Evolutionary conservation across 2,113 vertebrate genomes (phyloP).

Genomic region (Australoheros scitulus): DNA sequence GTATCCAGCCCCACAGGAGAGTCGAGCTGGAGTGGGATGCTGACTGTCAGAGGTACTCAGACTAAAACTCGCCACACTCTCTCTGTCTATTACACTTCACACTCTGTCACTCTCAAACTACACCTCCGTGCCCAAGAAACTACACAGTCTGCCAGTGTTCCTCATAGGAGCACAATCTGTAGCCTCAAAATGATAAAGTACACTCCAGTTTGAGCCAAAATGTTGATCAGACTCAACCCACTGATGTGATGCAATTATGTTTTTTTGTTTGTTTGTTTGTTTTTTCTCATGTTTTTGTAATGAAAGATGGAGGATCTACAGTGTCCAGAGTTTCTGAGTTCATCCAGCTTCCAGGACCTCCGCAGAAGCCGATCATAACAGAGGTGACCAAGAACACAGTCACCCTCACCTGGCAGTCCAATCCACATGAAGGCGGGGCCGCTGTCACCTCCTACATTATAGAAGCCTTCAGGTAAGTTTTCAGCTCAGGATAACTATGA

Average conservation of each 20-base stretch:
- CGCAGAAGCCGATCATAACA: slow-evolving; percentile 89
- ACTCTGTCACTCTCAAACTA: slow-evolving; percentile 25
- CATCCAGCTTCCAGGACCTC: slow-evolving; percentile 86
- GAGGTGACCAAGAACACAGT: slow-evolving; percentile 88
- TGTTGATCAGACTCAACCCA: background rate
- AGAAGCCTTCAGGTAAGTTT: slow-evolving; percentile 92
- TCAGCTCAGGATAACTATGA: background rate
- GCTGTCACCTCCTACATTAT: slow-evolving; percentile 88
- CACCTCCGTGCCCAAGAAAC: slow-evolving; percentile 10
- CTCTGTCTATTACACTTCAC: slow-evolving; percentile 42
- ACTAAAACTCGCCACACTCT: slow-evolving; percentile 29
- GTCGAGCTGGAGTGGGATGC: slow-evolving; percentile 84
- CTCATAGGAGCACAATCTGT: background rate
- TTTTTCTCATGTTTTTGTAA: slow-evolving; percentile 1
- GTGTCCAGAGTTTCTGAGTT: slow-evolving; percentile 75
- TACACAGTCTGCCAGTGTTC: background rate
- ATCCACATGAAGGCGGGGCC: slow-evolving; percentile 73
- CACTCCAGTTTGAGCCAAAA: background rate
- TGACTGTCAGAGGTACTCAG: slow-evolving; percentile 86
- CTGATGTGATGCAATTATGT: background rate
- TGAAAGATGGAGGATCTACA: slow-evolving; percentile 77
- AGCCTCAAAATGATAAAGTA: background rate
- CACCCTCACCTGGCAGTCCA: slow-evolving; percentile 92
- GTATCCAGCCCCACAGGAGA: slow-evolving; percentile 85
- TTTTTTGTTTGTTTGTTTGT: background rate